Percentiles rank a stretch among this genome's conserved stretches.
Conservation (phyloP, 53 echinoderm and acorn worm genomes). For the Temnopleurus reevesii region DNA sequence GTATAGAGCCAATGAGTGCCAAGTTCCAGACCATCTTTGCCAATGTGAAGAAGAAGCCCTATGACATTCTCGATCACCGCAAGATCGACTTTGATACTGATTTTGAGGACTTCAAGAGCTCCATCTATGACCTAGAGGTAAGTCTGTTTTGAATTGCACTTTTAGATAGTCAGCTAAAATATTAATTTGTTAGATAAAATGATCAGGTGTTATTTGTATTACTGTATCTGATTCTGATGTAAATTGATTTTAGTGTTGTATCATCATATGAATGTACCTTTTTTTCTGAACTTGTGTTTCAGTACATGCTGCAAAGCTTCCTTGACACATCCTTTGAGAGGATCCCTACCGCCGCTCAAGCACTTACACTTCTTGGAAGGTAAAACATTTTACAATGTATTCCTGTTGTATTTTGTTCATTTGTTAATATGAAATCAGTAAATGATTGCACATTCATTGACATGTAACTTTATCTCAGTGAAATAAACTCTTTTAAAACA, state of each 20-base stretch:
- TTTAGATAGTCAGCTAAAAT: no score
- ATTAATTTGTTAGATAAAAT: no score
- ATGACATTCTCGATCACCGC: slow-evolving; percentile 93
- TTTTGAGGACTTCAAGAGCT: slow-evolving; percentile 93
- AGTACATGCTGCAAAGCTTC: slow-evolving; percentile 88
- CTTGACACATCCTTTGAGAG: slow-evolving; percentile 86
- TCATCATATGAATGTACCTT: no score
- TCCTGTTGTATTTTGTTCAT: no score
- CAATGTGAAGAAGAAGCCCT: slow-evolving; percentile 94
- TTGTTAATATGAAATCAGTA: no score
- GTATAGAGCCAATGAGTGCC: slow-evolving; percentile 88
- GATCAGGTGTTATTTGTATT: no score
- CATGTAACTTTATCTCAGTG: no score
- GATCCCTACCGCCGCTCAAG: slow-evolving; percentile 77
- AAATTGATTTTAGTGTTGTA: no score
- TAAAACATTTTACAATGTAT: slow-evolving; percentile 6
- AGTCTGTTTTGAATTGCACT: no score
- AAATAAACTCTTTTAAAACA: no score
- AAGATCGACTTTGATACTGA: slow-evolving; percentile 96
- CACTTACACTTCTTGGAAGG: slow-evolving; percentile 83
- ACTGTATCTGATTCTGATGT: neutral
- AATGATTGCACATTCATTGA: no score
- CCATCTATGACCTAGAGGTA: slow-evolving; percentile 87
- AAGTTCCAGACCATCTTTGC: slow-evolving; percentile 93
- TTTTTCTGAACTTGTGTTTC: neutral